Conservation (phyloP, 2,888 invertebrate genomes). For the Perizoma affinitatum region DNA sequence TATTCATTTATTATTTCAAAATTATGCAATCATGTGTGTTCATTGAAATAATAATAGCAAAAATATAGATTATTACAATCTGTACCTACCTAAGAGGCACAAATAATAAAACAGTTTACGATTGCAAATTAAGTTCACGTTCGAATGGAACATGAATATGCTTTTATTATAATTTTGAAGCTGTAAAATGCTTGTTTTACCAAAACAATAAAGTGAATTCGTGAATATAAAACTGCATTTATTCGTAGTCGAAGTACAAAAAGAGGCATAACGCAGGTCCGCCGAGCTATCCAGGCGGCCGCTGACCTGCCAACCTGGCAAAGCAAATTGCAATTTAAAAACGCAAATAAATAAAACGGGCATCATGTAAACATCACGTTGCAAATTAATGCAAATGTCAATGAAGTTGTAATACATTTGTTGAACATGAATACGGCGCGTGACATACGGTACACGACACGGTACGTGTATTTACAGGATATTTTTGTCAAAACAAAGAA, state of each 20-base stretch:
- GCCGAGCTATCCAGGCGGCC: constrained; percentile 27
- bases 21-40: not conserved
- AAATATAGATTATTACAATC: constrained; percentile 5
- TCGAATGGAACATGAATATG: constrained; percentile 34
- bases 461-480: constrained; percentile 10
- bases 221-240: constrained; percentile 62
- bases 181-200: constrained; percentile 50
- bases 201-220: constrained; percentile 58
- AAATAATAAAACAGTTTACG: constrained; percentile 40
- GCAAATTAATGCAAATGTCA: constrained; percentile 18
- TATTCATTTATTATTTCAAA: constrained; percentile 7
- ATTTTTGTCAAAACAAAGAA: too few species aligned
- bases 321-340: constrained; percentile 49
- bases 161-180: constrained; percentile 42
- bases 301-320: constrained; percentile 36
- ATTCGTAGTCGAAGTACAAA: constrained; percentile 57
- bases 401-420: constrained; percentile 17
- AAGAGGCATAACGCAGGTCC: constrained; percentile 50
- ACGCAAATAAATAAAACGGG: constrained; percentile 17
- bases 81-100: constrained; percentile 15
- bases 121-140: constrained; percentile 37
- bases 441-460: constrained; percentile 8
- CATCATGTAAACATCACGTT: constrained; percentile 16
- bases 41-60: constrained; percentile 12
- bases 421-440: constrained; percentile 3